A percentile compares a stretch with the other conserved stretches of the same genome.
These are phyloP conservation scores for Pyrrhosoma nymphula DNA, from an alignment of 2,888 invertebrate species.

Conservation along the genomic window DNA sequence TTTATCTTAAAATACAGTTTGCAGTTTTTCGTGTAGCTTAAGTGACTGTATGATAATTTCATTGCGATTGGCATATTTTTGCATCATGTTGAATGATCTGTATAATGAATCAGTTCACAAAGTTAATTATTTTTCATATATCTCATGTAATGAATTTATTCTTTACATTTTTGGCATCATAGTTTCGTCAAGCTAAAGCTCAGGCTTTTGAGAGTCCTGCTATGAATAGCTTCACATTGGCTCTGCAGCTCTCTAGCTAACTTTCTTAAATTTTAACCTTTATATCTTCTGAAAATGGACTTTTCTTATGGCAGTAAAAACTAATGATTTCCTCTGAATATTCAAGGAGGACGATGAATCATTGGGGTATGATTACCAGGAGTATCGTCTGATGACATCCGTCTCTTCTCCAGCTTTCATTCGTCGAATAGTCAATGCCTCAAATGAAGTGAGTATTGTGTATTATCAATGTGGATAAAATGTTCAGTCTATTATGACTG, in stretches of 20 bases:
- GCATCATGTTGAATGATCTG: conserved; percentile 1
- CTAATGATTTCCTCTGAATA: background rate
- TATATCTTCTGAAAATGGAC: background rate
- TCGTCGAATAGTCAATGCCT: conserved; percentile 80
- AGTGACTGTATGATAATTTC: background rate
- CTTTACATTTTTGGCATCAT: background rate
- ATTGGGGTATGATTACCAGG: conserved; percentile 71
- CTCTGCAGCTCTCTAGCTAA: background rate
- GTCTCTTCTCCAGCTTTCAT: conserved; percentile 96
- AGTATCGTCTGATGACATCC: conserved; percentile 90
- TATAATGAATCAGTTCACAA: background rate
- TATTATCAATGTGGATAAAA: background rate
- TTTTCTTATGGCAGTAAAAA: background rate
- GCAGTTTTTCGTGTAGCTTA: background rate
- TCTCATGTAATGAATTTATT: background rate
- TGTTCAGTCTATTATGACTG: background rate
- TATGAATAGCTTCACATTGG: background rate
- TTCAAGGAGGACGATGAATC: conserved; percentile 56
- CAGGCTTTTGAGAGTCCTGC: background rate
- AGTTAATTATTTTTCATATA: background rate
- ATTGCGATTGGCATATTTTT: background rate
- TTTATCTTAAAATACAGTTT: background rate
- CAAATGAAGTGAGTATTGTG: conserved; percentile 48
- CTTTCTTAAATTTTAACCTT: background rate
- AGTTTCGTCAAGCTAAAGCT: background rate